Percentiles rank a stretch among this genome's conserved stretches.
These are phyloP conservation scores for Notodonta dromedarius DNA, from an alignment of 2,888 invertebrate species.

Conservation along the genomic window DNA sequence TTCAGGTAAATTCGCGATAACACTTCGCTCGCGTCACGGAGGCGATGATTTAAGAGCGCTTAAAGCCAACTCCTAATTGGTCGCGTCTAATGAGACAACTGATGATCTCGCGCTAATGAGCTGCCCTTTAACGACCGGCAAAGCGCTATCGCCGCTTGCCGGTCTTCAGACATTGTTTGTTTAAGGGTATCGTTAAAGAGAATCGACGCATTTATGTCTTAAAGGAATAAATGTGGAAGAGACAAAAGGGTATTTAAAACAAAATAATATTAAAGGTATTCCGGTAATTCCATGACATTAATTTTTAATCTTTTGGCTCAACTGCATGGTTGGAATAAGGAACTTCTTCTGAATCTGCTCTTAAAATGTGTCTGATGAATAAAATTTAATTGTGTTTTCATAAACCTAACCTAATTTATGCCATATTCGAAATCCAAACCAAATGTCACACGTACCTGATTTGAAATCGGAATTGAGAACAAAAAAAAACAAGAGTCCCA, in stretches of 20 bases:
- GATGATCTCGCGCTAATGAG: slow-evolving; percentile 74
- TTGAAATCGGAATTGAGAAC: no score
- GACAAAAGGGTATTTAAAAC: not conserved
- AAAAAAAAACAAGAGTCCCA: no score
- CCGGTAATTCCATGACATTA: no score
- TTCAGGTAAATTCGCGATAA: slow-evolving; percentile 31
- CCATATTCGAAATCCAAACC: no score
- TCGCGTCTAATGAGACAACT: slow-evolving; percentile 71
- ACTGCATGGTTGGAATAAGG: no score
- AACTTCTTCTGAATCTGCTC: no score
- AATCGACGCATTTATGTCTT: slow-evolving; percentile 14
- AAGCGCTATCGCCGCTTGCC: slow-evolving; percentile 20
- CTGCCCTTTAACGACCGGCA: slow-evolving; percentile 46
- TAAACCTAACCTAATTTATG: no score
- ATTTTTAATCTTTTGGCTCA: no score
- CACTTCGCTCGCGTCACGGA: slow-evolving; percentile 29
- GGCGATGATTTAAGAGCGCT: slow-evolving; percentile 49
- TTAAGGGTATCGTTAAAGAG: slow-evolving; percentile 28
- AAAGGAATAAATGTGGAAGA: slow-evolving; percentile 22
- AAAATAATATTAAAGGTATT: not conserved
- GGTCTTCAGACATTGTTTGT: slow-evolving; percentile 13
- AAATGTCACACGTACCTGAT: no score
- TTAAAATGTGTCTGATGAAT: no score
- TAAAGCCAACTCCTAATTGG: slow-evolving; percentile 67
- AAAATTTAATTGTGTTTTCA: no score